Base-by-base conservation (phyloP, 2,797 vertebrate genomes). In the Melanotaenia trifasciata region DNA sequence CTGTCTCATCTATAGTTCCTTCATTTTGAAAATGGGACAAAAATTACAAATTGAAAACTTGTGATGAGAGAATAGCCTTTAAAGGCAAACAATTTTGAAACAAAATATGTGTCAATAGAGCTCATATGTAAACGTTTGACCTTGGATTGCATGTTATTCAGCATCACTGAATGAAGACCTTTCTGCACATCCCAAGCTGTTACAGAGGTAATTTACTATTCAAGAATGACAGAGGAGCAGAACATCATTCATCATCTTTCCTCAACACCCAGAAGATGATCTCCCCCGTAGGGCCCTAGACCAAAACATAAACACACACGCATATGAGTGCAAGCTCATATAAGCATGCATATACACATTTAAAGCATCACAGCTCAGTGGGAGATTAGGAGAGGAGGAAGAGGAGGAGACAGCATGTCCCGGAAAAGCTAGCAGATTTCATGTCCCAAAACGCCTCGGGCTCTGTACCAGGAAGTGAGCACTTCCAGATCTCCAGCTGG, bases 141-240 rank as follows among this genome's bases (percentile, higher is more conserved):
- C 73, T 82, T 86, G 65, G 57, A 35, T 32, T 56, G 40, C 59
- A 45, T 35, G 47, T 53, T 73, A 72, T 77, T 78, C 56, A 70
- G 50, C 32, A 53, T 69, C 40, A 57, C 54, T 69, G 66, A 74
- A 76, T 72, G 43, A 71, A 13, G 58, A 70, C 47, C 69, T 64
- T 30, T 80, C 56, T 47, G 35, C 73, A 43, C 47, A 74, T 74
- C 63, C 58, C 18, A 33, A 61, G 36, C 67, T 60, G 70, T 85
- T 83, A 56, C 61, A 82, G 3, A 14, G 35, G 35, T 76, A 62
- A 74, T 84, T 90, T 73, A 70, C 64, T 70, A 72, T 84, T 87
- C 83, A 88, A 84, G 75, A 84, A 53, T 72, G 70, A 80, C 20
- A 81, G 79, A 86, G 85, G 84, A 87, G 81, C 80, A 83, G 59